These are phyloP conservation scores for Leptatherina wallacei DNA, from an alignment of 2,797 vertebrate genomes.

Conservation along the genomic window DNA sequence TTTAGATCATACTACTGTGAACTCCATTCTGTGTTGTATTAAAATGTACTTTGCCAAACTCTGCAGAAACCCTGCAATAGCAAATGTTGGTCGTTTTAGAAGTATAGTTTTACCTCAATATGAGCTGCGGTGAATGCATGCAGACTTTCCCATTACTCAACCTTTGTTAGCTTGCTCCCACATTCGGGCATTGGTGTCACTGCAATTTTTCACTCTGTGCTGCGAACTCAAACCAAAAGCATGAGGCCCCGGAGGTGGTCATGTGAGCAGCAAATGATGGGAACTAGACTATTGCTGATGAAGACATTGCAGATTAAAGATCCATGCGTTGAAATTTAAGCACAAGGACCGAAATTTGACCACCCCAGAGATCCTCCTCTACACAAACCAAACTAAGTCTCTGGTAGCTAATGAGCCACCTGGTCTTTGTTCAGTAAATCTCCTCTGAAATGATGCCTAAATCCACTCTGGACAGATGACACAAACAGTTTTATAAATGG, in stretches of 20 bases:
- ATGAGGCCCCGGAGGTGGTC: conserved; percentile 58
- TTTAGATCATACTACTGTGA: conserved; percentile 1
- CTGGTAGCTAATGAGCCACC: conserved; percentile 77
- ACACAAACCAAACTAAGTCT: conserved; percentile 68
- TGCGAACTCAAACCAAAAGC: conserved; percentile 47
- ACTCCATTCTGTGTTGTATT: conserved; percentile 5
- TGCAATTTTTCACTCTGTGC: conserved; percentile 67
- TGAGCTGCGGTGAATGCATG: conserved; percentile 37
- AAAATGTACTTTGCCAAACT: not conserved
- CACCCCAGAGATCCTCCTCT: conserved; percentile 59
- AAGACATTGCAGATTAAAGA: conserved; percentile 70
- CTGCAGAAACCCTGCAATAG: conserved; percentile 19
- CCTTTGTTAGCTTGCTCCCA: conserved; percentile 55
- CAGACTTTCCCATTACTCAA: conserved; percentile 59
- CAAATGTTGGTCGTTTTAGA: conserved; percentile 17
- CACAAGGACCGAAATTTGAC: conserved; percentile 81
- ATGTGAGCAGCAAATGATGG: conserved; percentile 43
- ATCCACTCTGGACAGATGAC: conserved; percentile 76
- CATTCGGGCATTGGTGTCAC: conserved; percentile 51
- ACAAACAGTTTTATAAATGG: conserved; percentile 75
- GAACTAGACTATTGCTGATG: conserved; percentile 54
- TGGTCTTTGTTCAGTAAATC: conserved; percentile 82
- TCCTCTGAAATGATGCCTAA: conserved; percentile 74
- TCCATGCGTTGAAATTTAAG: conserved; percentile 81
- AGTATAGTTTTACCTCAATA: conserved; percentile 49